Base-by-base conservation (phyloP, 2,797 vertebrate genomes). In the Chelidonichthys spinosus region DNA sequence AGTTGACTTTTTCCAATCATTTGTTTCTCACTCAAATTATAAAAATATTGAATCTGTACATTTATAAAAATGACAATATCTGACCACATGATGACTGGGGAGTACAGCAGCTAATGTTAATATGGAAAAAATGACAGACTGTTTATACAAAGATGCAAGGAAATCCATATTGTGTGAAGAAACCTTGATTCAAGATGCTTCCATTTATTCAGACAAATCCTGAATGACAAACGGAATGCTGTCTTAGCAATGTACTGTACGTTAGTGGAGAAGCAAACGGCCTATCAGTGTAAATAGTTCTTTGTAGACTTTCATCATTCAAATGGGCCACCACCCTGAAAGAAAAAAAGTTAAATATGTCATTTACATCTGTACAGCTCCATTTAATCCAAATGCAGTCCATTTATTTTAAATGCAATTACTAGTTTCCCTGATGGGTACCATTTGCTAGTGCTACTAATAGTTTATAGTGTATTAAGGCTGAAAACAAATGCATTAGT, bases 321-420 rank as follows among this genome's bases (percentile, higher is more conserved):
- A 60, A 92, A 92, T 0, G 80, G 80, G 15, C 61, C 82, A 49
- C 73, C 74, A 56, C 90, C 92, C 92, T 93, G 82, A 70, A 85
- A 87, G 66, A 81, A 36, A 86, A 52, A 17, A 63, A 63, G 39
- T 68, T 62, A 4, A 69, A 9, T 64, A 3, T 11, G 35, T 50
- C 4, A n/a, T 9, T 17, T 49, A 3, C 17, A 62, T 42, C 3
- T 52, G 13, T 1, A 18, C 39, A 64, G 18, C 8, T 63, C 7
- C 0, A 44, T 13, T 25, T 17, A 36, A 40, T 44, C 43, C 17
- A 44, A 46, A 37, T 43, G 13, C 5, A 49, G 15, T 52, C 35
- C 15, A 35, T 50, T 64, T 56, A 35, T 50, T 64, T 56, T 65
- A 39, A 71, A 39, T 42, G 4, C 17, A 39, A 49, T 42, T 46